phyloP scores from a whole-genome alignment of 2,888 invertebrate genomes.

The Minunthozetes semirufus region DNA sequence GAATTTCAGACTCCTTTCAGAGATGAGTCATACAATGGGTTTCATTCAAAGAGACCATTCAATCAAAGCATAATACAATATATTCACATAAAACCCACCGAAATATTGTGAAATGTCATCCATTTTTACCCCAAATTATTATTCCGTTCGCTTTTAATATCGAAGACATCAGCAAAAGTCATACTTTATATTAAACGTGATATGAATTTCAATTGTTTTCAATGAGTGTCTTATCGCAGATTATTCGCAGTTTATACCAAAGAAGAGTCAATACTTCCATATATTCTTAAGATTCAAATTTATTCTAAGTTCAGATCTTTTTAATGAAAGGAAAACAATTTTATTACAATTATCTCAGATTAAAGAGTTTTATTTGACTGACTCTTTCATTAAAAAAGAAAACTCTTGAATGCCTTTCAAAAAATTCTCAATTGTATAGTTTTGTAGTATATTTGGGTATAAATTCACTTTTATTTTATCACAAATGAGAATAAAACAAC shows the following conservation, averaged over 20 bases:
- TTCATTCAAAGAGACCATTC: not conserved
- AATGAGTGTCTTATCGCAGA: not conserved
- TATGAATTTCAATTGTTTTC: not conserved
- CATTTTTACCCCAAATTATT: not conserved
- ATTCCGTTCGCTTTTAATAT: not conserved
- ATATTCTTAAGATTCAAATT: no score
- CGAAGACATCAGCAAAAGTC: not conserved
- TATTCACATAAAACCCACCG: not conserved
- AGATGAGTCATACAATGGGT: conserved; percentile 22
- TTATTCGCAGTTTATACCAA: not conserved
- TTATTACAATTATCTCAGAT: no score
- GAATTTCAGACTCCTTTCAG: not conserved
- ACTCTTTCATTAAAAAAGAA: no score
- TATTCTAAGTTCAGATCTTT: no score
- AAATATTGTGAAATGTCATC: not conserved
- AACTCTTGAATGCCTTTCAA: no score
- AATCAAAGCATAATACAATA: conserved; percentile 1
- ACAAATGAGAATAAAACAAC: no score
- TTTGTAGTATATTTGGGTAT: no score
- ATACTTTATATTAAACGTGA: conserved; percentile 5
- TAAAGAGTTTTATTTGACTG: no score
- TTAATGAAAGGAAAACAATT: no score
- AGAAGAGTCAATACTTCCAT: not conserved
- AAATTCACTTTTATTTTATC: no score
- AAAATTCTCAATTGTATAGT: no score